These are phyloP conservation scores for Capreolus pygargus DNA, from an alignment of 2,113 vertebrate species.

Conservation along the genomic window DNA sequence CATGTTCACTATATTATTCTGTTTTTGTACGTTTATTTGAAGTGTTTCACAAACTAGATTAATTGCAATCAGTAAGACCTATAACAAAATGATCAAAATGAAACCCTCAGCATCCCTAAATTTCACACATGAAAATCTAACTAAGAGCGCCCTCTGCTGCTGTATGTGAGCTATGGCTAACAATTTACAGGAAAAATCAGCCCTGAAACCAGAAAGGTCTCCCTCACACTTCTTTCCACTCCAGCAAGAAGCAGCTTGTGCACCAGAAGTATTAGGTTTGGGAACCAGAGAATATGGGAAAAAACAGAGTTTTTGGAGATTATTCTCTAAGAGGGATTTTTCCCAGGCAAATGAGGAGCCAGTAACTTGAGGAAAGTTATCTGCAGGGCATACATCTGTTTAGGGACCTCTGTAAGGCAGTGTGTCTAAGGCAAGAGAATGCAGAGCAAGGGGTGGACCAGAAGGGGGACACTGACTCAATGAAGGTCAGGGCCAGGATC, in stretches of 20 bases:
- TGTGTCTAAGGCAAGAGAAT: background rate
- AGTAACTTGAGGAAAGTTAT: background rate
- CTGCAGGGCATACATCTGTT: background rate
- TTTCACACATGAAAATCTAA: background rate
- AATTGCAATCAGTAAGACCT: background rate
- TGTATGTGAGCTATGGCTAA: background rate
- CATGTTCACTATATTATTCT: background rate
- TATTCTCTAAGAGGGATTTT: background rate
- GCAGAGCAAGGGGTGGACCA: fast-evolving
- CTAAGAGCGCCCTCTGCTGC: conserved; percentile 38
- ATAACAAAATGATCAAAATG: background rate
- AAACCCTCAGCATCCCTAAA: background rate
- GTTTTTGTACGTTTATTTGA: background rate
- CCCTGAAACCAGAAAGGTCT: background rate
- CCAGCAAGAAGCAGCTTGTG: background rate
- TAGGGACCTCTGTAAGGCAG: background rate
- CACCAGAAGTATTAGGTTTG: background rate
- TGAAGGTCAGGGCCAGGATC: background rate
- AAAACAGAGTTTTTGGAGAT: background rate
- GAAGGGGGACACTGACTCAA: fast-evolving
- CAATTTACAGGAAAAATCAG: background rate
- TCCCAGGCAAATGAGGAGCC: background rate
- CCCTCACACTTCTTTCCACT: background rate
- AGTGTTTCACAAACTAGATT: background rate
- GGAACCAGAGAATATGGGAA: background rate